A percentile compares a stretch with the other conserved stretches of the same genome.
Evolutionary conservation across 2,888 invertebrate species (phyloP).

Genomic region (Brachynemurus nebulosus): DNA sequence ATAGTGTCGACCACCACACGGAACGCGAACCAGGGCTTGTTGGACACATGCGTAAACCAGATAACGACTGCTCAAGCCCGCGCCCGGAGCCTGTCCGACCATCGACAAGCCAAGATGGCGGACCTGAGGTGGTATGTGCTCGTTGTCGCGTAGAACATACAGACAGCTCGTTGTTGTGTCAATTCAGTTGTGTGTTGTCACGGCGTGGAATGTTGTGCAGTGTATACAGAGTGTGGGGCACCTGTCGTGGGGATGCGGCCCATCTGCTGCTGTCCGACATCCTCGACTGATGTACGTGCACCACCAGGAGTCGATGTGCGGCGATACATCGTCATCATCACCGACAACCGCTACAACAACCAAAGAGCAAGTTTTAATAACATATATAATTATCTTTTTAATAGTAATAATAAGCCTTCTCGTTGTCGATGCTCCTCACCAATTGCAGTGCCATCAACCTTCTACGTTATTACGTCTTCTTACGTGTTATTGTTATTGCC

Average conservation of each 20-base stretch:
- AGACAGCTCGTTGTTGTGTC: constrained; percentile 25
- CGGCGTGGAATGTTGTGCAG: constrained; percentile 21
- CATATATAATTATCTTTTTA: too few relatives aligned
- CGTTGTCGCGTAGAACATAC: constrained; percentile 25
- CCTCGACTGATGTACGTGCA: constrained; percentile 26
- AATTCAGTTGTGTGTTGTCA: constrained; percentile 13
- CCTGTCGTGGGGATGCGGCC: constrained; percentile 24
- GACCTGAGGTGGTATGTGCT: constrained; percentile 30
- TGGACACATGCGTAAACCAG: constrained; percentile 14
- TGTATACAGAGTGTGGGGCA: constrained; percentile 14
- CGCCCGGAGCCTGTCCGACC: constrained; percentile 17
- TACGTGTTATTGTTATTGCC: not conserved
- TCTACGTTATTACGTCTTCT: too few relatives aligned
- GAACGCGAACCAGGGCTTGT: constrained; percentile 5
- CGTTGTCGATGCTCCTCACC: too few relatives aligned
- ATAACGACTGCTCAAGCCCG: constrained; percentile 11
- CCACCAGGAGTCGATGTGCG: constrained; percentile 6
- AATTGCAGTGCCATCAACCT: too few relatives aligned
- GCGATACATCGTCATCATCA: constrained; percentile 6
- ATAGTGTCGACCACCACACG: constrained; percentile 11
- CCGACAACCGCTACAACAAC: not conserved
- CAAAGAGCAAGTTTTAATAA: too few relatives aligned
- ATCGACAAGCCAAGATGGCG: constrained; percentile 30
- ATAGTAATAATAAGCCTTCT: too few relatives aligned
- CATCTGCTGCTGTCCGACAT: constrained; percentile 22